Evolutionary conservation across 2,888 invertebrate species (phyloP), one percentile per base, ranked within the genome.

Genomic region (Eupithecia abbreviata): DNA sequence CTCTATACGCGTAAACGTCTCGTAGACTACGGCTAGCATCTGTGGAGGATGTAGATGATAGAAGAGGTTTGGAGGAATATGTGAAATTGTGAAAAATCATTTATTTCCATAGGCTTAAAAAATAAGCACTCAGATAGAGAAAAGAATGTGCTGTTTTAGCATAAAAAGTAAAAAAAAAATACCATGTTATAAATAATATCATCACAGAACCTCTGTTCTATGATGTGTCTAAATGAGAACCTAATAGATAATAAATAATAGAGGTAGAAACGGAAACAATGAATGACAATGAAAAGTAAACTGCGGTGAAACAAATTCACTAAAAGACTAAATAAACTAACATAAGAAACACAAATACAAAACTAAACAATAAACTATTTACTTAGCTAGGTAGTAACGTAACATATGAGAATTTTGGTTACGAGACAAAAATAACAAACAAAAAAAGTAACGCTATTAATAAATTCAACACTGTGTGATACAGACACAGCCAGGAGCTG

Each of bases 1-100:
- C 91, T 98, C 98, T 71, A 98, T 97, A 58, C 97, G 96, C 0
- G 98, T 98, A 89, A 98, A 98, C 0, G 98, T 97, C 91, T 98
- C 98, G 91, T 98, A 98, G 5, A 98, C 98, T 49, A 98, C 98
- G 77, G 98, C 98, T 84, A 98, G 94, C 97, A 98, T 97, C 97
- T 97, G 89, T 42, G 4, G 15, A 15, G 42, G 43, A 68, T 58
- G 55, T 18, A 18, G n/a, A 2, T 62, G 10, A 30, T 3, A 10
- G 4, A 51, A 30, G 9, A 62, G 30, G 2, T 58, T 58, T 58
- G 18, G 18, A 9, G 9, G 18, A 18, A 51, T 15, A n/a, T 51
- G 15, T n/a, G 15, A 51, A 51, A n/a, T n/a, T 51, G 2, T 0
- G 0, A 12, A 12, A 47, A 47, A 47, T 47, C 30, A 30, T n/a